These are phyloP conservation scores for Falco naumanni DNA, from an alignment of 2,797 vertebrate species.

Conservation along the genomic window DNA sequence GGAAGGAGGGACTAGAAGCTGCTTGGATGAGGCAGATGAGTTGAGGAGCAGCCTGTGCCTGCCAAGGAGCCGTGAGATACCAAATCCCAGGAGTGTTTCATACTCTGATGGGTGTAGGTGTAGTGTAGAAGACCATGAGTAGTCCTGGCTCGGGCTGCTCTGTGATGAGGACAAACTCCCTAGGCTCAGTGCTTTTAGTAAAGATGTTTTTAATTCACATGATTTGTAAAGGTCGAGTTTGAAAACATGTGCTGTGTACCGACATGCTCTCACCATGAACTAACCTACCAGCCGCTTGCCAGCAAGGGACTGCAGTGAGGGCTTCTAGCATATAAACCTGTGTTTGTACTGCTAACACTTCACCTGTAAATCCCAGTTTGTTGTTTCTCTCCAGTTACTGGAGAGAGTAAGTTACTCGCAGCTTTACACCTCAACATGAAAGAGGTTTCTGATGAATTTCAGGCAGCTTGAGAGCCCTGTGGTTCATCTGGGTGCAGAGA, in stretches of 20 bases:
- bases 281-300: background rate
- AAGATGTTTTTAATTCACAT: background rate
- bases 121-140: fast-evolving
- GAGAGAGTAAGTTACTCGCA: background rate
- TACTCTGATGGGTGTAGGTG: background rate
- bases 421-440: background rate
- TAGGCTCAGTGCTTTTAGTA: background rate
- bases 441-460: background rate
- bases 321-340: background rate
- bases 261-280: background rate
- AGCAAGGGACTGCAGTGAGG: background rate
- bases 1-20: background rate
- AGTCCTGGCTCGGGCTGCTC: background rate
- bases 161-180: background rate
- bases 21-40: background rate
- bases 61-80: background rate
- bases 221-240: background rate
- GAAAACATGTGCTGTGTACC: background rate
- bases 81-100: background rate
- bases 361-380: background rate
- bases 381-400: background rate
- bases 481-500: background rate
- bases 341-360: background rate
- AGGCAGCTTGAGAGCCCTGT: background rate
- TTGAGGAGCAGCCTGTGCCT: background rate